These are phyloP conservation scores for Acronicta alni DNA, from an alignment of 2,888 invertebrate genomes.

Conservation along the genomic window DNA sequence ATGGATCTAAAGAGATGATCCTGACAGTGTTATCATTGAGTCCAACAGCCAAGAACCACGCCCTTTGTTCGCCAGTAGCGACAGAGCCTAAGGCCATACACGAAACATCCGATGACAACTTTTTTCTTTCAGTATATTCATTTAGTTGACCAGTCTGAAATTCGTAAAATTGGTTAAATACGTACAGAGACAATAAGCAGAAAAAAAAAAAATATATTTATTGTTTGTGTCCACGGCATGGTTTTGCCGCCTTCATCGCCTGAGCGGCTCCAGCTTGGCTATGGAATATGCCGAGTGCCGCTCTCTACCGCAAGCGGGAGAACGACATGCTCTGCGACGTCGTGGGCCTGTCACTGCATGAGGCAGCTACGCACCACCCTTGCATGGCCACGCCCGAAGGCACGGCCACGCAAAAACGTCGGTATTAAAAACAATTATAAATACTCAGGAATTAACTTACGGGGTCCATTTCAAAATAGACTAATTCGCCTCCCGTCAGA, in stretches of 20 bases:
- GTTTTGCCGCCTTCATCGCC: constrained; percentile 92
- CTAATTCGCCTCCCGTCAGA: constrained; percentile 98
- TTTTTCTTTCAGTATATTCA: constrained; percentile 99
- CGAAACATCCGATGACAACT: constrained; percentile 98
- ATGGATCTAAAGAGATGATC: constrained; percentile 98
- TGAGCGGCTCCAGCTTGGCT: constrained; percentile 92
- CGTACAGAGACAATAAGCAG: constrained; percentile 5
- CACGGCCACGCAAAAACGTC: constrained; percentile 77
- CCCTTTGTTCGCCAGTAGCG: constrained; percentile 97
- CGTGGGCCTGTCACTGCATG: constrained; percentile 88
- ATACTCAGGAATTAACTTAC: constrained; percentile 89
- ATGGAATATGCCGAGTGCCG: constrained; percentile 92
- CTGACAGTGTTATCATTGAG: constrained; percentile 98
- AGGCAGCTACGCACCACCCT: constrained; percentile 87
- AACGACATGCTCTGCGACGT: constrained; percentile 90
- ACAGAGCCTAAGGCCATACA: constrained; percentile 99
- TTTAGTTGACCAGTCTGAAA: constrained; percentile 98
- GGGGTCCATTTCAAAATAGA: constrained; percentile 99
- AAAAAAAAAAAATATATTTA: constrained; percentile 2
- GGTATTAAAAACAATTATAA: constrained; percentile 40
- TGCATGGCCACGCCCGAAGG: constrained; percentile 71
- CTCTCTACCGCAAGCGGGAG: constrained; percentile 88
- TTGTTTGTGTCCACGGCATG: constrained; percentile 90
- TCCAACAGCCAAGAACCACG: constrained; percentile 98
- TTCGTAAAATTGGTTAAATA: constrained; percentile 60